These are phyloP conservation scores for Agonopterix subpropinquella DNA, from an alignment of 2,888 invertebrate genomes.

Conservation along the genomic window DNA sequence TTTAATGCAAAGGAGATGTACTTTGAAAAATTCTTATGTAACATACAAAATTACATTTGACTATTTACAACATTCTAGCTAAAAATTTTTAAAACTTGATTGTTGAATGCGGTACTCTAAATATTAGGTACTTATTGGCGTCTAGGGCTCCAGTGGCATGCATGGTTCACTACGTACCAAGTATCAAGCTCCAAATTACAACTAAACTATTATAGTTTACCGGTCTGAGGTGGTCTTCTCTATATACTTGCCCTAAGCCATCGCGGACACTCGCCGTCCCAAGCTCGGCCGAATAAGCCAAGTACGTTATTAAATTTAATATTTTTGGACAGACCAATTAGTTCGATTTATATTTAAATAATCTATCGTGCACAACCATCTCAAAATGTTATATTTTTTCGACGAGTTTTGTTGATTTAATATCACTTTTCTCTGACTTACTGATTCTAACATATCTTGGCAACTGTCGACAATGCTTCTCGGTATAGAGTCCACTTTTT, in stretches of 20 bases:
- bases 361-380: slow-evolving; percentile 73
- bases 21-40: slow-evolving; percentile 65
- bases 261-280: slow-evolving; percentile 21
- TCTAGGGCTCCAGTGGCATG: slow-evolving; percentile 55
- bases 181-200: slow-evolving; percentile 50
- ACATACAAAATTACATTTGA: slow-evolving; percentile 71
- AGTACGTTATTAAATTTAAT: slow-evolving; percentile 10
- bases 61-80: slow-evolving; percentile 71
- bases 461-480: too few species aligned
- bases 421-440: too few species aligned
- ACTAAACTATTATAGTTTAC: slow-evolving; percentile 11
- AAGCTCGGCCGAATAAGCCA: slow-evolving; percentile 38
- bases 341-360: slow-evolving; percentile 45
- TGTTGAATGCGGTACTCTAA: slow-evolving; percentile 51
- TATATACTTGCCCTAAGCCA: slow-evolving; percentile 11
- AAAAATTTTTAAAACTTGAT: slow-evolving; percentile 31
- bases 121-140: slow-evolving; percentile 57
- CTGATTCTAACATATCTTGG: too few species aligned
- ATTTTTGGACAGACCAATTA: slow-evolving; percentile 63
- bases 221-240: slow-evolving; percentile 17
- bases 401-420: too few species aligned
- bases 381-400: slow-evolving; percentile 24
- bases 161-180: slow-evolving; percentile 53
- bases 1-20: slow-evolving; percentile 68
- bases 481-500: too few species aligned